Evolutionary conservation across 1,140 invertebrate genomes (phyloP), one percentile per base, ranked within the genome.

Genomic region (Aphaenogaster rudis): DNA sequence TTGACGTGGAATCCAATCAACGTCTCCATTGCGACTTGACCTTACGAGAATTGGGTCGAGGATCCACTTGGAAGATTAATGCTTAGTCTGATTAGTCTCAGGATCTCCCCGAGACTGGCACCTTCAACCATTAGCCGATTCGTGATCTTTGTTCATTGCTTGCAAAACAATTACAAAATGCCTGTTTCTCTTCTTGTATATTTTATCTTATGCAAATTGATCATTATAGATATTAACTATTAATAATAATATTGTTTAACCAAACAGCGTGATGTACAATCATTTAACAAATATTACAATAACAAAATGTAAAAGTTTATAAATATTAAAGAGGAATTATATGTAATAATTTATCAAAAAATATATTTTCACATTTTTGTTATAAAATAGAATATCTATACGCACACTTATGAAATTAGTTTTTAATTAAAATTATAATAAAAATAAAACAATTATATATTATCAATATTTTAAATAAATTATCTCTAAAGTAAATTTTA

Each of bases 21-120:
- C 94, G 91, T 93, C 94, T 94, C 93, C 92, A 92, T 94, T 92
- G 91, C 92, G 88, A 92, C 85, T 91, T 90, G 90, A 91, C 93
- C 92, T 93, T 92, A 92, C 88, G 93, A 94, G 94, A 95, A 95
- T 95, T 95, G 91, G 94, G 93, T 94, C 92, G 93, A 93, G 91
- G 90, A 92, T 93, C 92, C 89, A 92, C 91, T 81, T 86, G 88
- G 92, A 95, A 95, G 95, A 95, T 95, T 95, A 95, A 95, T 95
- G 95, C 91, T 94, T 91, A 84, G 69, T 88, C 92, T 95, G 94
- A 95, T 95, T 95, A 95, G 94, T 94, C 93, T 88, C 90, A 91
- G 92, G 92, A 87, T 90, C 89, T 92, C 85, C 39, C 17, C 88
- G 87, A 91, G 91, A 94, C 90, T 90, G 92, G 88, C 91, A 87